These are phyloP conservation scores for Dunckerocampus dactyliophorus DNA, from an alignment of 2,113 vertebrate species.

Conservation along the genomic window DNA sequence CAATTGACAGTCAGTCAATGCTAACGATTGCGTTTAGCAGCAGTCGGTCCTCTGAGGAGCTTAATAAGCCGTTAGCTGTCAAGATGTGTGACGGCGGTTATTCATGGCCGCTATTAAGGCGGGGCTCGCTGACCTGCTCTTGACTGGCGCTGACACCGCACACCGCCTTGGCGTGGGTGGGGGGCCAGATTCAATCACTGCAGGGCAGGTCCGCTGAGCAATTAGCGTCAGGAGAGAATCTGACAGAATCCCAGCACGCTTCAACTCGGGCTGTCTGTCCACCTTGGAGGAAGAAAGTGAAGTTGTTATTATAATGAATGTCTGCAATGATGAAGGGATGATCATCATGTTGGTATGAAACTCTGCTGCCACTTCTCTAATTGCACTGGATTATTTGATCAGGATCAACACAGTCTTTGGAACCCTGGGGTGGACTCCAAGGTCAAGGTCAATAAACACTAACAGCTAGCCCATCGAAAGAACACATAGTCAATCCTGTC, in stretches of 20 bases:
- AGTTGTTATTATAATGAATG: too few relatives aligned
- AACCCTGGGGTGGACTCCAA: too few relatives aligned
- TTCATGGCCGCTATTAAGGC: slow-evolving; percentile 43
- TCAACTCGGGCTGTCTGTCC: neutral
- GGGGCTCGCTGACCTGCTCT: slow-evolving; percentile 48
- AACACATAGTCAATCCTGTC: too few relatives aligned
- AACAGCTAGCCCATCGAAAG: too few relatives aligned
- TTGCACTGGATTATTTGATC: too few relatives aligned
- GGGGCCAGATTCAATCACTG: slow-evolving; percentile 50
- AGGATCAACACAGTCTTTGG: too few relatives aligned
- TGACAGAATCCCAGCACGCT: slow-evolving; percentile 2
- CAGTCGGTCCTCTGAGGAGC: slow-evolving; percentile 5
- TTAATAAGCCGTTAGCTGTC: slow-evolving; percentile 28
- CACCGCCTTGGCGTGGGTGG: slow-evolving; percentile 21
- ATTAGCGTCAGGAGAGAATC: slow-evolving; percentile 33
- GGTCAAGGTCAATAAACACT: too few relatives aligned
- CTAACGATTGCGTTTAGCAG: neutral
- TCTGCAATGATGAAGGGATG: too few relatives aligned
- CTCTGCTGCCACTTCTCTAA: too few relatives aligned
- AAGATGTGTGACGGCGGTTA: slow-evolving; percentile 15
- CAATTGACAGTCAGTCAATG: neutral
- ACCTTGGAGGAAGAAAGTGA: too few relatives aligned
- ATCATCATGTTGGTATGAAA: too few relatives aligned
- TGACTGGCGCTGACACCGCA: slow-evolving; percentile 42
- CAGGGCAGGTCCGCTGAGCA: slow-evolving; percentile 47